Conservation (phyloP, 2,113 vertebrate genomes). For the Anhinga rufa region DNA sequence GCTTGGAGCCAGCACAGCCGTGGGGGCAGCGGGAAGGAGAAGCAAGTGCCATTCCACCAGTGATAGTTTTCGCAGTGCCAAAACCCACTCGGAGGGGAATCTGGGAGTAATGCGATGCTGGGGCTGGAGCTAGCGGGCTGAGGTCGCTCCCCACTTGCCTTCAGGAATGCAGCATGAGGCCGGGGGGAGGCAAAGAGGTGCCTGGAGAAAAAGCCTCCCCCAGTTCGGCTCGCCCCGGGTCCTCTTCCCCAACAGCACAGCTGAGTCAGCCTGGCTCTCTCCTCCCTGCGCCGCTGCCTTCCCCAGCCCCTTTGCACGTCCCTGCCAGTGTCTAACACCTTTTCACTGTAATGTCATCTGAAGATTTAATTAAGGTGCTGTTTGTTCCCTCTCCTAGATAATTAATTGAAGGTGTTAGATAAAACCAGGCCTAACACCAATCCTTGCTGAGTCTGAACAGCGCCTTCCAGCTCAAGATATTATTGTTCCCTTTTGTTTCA, state of each 20-base stretch:
- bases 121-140: accelerated
- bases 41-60: accelerated
- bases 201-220: not conserved
- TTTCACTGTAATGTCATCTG: slow-evolving; percentile 47
- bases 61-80: not conserved
- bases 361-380: slow-evolving; percentile 68
- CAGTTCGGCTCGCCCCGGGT: not conserved
- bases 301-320: not conserved
- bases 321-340: slow-evolving; percentile 50
- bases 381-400: slow-evolving; percentile 52
- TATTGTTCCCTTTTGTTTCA: slow-evolving; percentile 56
- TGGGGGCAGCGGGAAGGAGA: not conserved
- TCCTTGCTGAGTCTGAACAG: slow-evolving; percentile 24
- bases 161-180: not conserved
- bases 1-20: accelerated
- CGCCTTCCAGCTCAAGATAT: slow-evolving; percentile 17
- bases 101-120: not conserved
- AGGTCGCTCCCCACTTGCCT: not conserved
- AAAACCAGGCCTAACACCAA: slow-evolving; percentile 20
- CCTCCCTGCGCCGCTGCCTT: not conserved
- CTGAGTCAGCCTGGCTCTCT: not conserved
- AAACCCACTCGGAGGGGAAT: not conserved
- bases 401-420: slow-evolving; percentile 67
- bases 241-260: accelerated
- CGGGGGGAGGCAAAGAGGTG: not conserved